Conservation (phyloP, 2,797 vertebrate genomes). For the Numenius phaeopus region DNA sequence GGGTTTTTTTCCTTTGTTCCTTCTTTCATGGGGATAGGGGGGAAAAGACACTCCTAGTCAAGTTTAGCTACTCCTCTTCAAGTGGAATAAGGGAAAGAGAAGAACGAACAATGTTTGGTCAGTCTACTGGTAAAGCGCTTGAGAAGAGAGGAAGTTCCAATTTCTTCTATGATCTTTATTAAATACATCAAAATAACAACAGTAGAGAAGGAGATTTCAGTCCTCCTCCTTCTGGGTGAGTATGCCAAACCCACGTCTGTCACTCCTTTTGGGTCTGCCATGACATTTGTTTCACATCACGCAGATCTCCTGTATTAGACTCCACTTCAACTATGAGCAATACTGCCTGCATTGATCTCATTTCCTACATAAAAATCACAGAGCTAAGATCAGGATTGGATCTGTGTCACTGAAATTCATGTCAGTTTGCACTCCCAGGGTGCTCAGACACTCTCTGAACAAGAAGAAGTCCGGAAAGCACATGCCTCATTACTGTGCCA, state of each 20-base stretch:
- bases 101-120: neutral
- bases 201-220: neutral
- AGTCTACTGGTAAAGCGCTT: neutral
- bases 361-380: neutral
- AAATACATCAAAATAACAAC: neutral
- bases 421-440: neutral
- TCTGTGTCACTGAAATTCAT: neutral
- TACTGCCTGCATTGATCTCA: neutral
- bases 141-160: neutral
- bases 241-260: neutral
- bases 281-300: neutral
- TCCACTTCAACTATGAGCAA: neutral
- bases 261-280: neutral
- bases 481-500: neutral
- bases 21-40: neutral
- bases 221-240: neutral
- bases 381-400: neutral
- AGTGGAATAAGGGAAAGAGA: neutral
- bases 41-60: neutral
- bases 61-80: neutral
- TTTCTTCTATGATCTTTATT: neutral
- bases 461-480: neutral
- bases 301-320: neutral
- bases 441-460: neutral
- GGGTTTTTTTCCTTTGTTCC: accelerated